phyloP scores from a whole-genome alignment of 2,797 vertebrate genomes.

The Acanthopagrus latus region DNA sequence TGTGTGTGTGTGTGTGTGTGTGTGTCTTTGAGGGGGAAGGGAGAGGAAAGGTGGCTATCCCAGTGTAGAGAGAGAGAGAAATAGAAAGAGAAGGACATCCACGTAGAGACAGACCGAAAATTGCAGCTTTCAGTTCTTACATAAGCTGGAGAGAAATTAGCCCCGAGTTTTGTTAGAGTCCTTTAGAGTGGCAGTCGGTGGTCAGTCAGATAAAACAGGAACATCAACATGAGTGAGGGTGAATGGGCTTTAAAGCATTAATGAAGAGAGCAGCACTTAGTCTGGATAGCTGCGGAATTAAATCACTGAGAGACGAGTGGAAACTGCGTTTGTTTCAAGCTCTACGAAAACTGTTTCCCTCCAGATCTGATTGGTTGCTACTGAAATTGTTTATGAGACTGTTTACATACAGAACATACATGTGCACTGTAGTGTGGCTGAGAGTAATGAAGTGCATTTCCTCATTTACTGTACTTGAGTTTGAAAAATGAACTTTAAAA shows the following conservation, averaged over 20 bases:
- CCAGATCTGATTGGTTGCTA: slow-evolving; percentile 1
- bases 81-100: slow-evolving; percentile 54
- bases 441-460: slow-evolving; percentile 6
- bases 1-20: slow-evolving; percentile 63
- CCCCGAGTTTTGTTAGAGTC: slow-evolving; percentile 24
- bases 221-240: slow-evolving; percentile 39
- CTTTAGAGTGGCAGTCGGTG: slow-evolving; percentile 10
- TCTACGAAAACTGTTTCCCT: not conserved
- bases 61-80: slow-evolving; percentile 50
- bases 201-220: slow-evolving; percentile 43
- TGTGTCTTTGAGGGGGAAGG: slow-evolving; percentile 72
- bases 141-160: slow-evolving; percentile 41
- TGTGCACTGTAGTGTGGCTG: not conserved
- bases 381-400: slow-evolving; percentile 1
- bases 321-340: slow-evolving; percentile 7
- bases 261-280: slow-evolving; percentile 53
- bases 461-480: no score
- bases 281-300: slow-evolving; percentile 40
- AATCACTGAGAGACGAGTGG: slow-evolving; percentile 31
- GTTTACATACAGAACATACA: not conserved
- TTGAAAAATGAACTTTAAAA: no score
- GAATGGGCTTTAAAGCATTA: slow-evolving; percentile 52
- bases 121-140: slow-evolving; percentile 48
- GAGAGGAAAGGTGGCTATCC: slow-evolving; percentile 73
- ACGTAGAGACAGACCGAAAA: slow-evolving; percentile 39